Evolutionary conservation across 2,888 invertebrate species (phyloP).

Genomic region (Disparrhopalites patrizii): DNA sequence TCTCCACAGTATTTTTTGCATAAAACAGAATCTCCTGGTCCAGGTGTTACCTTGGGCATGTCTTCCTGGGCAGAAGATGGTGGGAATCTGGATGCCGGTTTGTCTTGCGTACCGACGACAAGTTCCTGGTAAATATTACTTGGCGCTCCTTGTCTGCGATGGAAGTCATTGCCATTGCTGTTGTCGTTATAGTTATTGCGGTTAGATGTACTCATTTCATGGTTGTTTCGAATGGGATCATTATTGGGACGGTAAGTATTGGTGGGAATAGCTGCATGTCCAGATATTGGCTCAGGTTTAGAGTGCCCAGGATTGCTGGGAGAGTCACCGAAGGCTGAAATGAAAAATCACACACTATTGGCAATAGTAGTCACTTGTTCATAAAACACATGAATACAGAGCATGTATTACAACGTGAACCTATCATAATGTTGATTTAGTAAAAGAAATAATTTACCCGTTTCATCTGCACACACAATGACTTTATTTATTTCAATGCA

Average conservation of each 20-base stretch:
- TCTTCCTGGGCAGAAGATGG: background rate
- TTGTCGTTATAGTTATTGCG: background rate
- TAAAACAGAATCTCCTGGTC: slow-evolving; percentile 14
- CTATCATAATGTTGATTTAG: too few relatives aligned
- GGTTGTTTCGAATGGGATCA: too few relatives aligned
- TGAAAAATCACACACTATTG: background rate
- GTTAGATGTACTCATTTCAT: slow-evolving; percentile 8
- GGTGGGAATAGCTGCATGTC: background rate
- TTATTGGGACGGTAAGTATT: background rate
- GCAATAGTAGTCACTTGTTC: too few relatives aligned
- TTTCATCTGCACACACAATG: slow-evolving; percentile 43
- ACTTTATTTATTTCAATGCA: slow-evolving; percentile 40
- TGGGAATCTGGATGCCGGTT: background rate
- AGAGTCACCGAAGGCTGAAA: slow-evolving; percentile 25
- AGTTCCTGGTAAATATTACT: slow-evolving; percentile 18
- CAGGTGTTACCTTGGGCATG: background rate
- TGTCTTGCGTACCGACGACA: slow-evolving; percentile 5
- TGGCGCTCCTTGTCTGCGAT: background rate
- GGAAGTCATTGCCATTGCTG: background rate
- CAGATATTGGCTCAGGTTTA: background rate
- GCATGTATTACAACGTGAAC: too few relatives aligned
- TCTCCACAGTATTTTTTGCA: slow-evolving; percentile 43
- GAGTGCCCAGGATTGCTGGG: too few relatives aligned
- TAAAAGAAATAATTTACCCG: too few relatives aligned
- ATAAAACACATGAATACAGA: too few relatives aligned